These are phyloP conservation scores for Dichetophora obliterata DNA, from an alignment of 2,888 invertebrate genomes.

Conservation along the genomic window DNA sequence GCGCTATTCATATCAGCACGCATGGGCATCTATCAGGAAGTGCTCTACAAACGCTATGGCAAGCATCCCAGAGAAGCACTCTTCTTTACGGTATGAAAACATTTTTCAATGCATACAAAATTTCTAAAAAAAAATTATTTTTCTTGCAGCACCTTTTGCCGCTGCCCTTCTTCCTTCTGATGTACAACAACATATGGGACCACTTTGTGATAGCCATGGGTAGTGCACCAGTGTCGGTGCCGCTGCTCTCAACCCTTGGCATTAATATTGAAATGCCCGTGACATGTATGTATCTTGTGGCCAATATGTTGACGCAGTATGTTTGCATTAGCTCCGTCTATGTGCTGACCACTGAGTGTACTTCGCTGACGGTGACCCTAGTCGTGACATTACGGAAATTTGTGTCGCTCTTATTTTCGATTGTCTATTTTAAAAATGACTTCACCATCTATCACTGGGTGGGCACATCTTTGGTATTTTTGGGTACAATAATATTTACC, in stretches of 20 bases:
- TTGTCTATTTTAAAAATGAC: slow-evolving; percentile 91
- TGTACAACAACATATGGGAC: slow-evolving; percentile 81
- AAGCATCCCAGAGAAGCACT: slow-evolving; percentile 93
- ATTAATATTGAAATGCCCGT: slow-evolving; percentile 75
- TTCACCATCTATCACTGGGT: slow-evolving; percentile 93
- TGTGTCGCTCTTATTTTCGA: slow-evolving; percentile 93
- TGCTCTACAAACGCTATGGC: slow-evolving; percentile 84
- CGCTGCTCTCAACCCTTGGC: slow-evolving; percentile 73
- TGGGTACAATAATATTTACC: slow-evolving; percentile 93
- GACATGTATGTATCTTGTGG: slow-evolving; percentile 82
- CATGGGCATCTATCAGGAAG: slow-evolving; percentile 96
- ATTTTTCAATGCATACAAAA: not conserved
- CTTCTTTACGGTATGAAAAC: slow-evolving; percentile 79
- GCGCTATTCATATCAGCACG: slow-evolving; percentile 93
- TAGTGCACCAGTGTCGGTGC: slow-evolving; percentile 71
- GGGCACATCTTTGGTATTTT: slow-evolving; percentile 90
- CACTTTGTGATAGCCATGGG: slow-evolving; percentile 81
- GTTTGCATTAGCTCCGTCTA: slow-evolving; percentile 96
- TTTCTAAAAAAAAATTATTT: not conserved
- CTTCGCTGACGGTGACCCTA: slow-evolving; percentile 93
- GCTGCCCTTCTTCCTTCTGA: slow-evolving; percentile 87
- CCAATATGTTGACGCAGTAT: slow-evolving; percentile 91
- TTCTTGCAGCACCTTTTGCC: slow-evolving; percentile 83
- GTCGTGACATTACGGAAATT: slow-evolving; percentile 97
- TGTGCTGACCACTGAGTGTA: slow-evolving; percentile 91